Conservation (phyloP, 2,797 vertebrate species). For the Malacoctenus gilli region DNA sequence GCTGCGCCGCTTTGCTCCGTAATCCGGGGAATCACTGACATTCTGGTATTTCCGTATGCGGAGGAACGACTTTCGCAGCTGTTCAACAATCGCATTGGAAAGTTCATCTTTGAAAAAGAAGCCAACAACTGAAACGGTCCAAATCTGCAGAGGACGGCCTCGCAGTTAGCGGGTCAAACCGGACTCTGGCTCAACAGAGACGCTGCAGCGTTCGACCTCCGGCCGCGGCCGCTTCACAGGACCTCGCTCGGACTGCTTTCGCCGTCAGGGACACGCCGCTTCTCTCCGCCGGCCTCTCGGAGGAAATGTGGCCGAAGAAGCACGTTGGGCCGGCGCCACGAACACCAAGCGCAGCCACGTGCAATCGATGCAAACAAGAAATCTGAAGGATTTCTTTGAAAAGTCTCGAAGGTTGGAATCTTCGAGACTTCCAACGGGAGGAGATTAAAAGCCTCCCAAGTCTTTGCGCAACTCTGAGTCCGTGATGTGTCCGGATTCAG, state of each 20-base stretch:
- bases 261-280: conserved; percentile 64
- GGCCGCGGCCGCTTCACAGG: conserved; percentile 62
- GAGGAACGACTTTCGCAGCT: conserved; percentile 73
- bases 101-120: conserved; percentile 67
- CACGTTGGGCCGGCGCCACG: conserved; percentile 25
- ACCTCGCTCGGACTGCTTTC: conserved; percentile 58
- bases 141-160: conserved; percentile 61
- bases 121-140: conserved; percentile 67
- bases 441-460: conserved; percentile 24
- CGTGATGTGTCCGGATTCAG: conserved; percentile 24
- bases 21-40: conserved; percentile 71
- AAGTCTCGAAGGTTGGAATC: too few species aligned
- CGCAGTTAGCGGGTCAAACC: conserved; percentile 49
- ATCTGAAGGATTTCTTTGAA: too few species aligned
- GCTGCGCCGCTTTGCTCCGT: conserved; percentile 42
- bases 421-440: too few species aligned
- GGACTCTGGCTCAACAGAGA: conserved; percentile 57
- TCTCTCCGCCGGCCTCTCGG: conserved; percentile 38
- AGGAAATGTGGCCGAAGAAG: conserved; percentile 47
- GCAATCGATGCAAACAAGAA: conserved; percentile 39
- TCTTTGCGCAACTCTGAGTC: conserved; percentile 27
- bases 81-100: conserved; percentile 62
- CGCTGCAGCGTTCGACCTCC: conserved; percentile 56
- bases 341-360: conserved; percentile 33
- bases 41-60: conserved; percentile 73